Base-by-base conservation (phyloP, 2,113 vertebrate species). In the Pampusana beccarii region DNA sequence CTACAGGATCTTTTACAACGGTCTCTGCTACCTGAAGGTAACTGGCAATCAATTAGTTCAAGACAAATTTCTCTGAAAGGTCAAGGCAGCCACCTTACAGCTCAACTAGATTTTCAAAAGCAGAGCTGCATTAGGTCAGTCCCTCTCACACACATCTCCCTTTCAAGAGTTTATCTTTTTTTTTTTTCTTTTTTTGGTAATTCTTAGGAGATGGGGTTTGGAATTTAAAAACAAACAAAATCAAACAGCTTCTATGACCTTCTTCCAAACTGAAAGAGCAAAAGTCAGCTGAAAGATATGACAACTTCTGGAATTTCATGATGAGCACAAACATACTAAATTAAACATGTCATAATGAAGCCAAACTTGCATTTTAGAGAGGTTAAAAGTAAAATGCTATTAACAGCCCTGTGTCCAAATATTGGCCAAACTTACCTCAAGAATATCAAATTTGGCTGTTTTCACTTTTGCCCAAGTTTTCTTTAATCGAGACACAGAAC, bases 401-500 rank as follows among this genome's bases (percentile, higher is more conserved):
- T 42, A 62, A 70, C 17, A 72, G 33, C 10, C 23, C 20, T 4
- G 0, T 19, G 33, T 60, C 19, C 38, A 83, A 51, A 42, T 18
- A 53, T 11, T 23, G 13, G 24, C 13, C 56, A 57, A 40, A 66
- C 92, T 50, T 95, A 99, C 99, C 98, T 99, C 99, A 20, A 99
- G 98, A 91, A 99, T 98, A 82, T 99, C 98, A 73, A 99, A 99
- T 97, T 99, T 99, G 6, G 98, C 99, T 1, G 98, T 99, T 97
- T 99, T 99, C 80, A 99, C 98, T 98, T 99, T 99, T 70, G 98
- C 98, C 99, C 99, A 99, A 11, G 99, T 99, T 97, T 99, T 99
- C 97, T 99, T 99, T 80, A 99, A 98, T 36, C 99, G 98, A 15
- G 99, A 99, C 58, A 99, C 99, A 0, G 99, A 98, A 93, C 98